phyloP scores from a whole-genome alignment of 2,113 vertebrate genomes.

The Corythornis vintsioides region DNA sequence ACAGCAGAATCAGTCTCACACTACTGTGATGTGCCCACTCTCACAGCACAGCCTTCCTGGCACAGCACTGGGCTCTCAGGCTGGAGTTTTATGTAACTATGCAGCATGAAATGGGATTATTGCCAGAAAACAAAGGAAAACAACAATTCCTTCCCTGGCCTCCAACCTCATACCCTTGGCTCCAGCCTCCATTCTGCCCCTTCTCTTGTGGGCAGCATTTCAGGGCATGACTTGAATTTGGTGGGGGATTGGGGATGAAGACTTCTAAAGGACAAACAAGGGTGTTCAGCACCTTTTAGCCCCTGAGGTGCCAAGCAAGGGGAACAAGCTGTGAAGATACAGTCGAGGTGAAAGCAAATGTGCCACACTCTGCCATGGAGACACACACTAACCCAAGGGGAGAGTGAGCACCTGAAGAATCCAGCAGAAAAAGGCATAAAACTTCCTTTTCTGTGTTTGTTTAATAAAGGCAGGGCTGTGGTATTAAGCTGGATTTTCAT shows the following conservation, averaged over 20 bases:
- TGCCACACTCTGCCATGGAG: neutral
- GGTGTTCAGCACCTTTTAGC: neutral
- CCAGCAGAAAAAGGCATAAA: neutral
- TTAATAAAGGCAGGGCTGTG: neutral
- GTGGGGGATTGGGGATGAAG: fast-evolving
- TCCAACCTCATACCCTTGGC: neutral
- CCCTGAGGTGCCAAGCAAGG: neutral
- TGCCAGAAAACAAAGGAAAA: neutral
- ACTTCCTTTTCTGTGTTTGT: neutral
- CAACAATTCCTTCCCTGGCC: neutral
- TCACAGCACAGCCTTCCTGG: neutral
- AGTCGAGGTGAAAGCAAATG: neutral
- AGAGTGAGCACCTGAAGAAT: neutral
- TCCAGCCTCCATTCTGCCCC: neutral
- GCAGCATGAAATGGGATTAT: neutral
- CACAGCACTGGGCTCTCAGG: neutral
- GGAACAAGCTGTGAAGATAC: neutral
- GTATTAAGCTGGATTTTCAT: neutral
- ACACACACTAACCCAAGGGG: neutral
- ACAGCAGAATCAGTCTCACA: neutral
- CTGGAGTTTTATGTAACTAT: neutral
- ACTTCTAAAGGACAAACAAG: neutral
- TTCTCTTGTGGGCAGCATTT: neutral
- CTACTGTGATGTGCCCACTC: neutral
- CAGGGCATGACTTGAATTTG: neutral